Evolutionary conservation across 2,888 invertebrate genomes (phyloP).

Genomic region (Electrophaes corylata): DNA sequence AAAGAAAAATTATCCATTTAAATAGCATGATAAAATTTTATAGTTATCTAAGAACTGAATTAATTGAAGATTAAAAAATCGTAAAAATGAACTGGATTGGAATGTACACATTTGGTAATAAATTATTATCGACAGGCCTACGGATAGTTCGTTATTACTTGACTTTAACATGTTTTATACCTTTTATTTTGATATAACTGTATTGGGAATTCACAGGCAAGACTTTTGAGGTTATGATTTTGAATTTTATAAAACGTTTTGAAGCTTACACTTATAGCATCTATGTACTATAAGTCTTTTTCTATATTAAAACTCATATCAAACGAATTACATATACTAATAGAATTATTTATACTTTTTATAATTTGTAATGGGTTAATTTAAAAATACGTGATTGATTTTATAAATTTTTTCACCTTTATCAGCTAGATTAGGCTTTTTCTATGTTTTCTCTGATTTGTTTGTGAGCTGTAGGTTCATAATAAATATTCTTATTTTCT

Average conservation of each 20-base stretch:
- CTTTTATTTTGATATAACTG: slow-evolving; percentile 15
- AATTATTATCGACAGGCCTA: slow-evolving; percentile 37
- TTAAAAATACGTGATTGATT: too few species aligned
- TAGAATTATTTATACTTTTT: too few species aligned
- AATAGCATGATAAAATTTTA: slow-evolving; percentile 38
- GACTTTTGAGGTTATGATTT: neutral
- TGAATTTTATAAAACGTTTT: neutral
- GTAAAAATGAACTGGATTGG: slow-evolving; percentile 45
- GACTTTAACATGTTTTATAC: slow-evolving; percentile 22
- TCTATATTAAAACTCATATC: too few species aligned
- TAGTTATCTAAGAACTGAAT: slow-evolving; percentile 42
- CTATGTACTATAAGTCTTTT: too few species aligned
- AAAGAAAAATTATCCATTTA: slow-evolving; percentile 38
- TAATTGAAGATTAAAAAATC: slow-evolving; percentile 49
- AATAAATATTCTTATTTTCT: too few species aligned
- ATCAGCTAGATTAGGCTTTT: too few species aligned
- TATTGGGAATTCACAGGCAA: neutral
- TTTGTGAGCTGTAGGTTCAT: too few species aligned
- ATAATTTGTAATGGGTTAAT: too few species aligned
- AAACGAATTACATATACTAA: too few species aligned
- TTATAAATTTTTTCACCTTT: too few species aligned
- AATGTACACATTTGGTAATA: slow-evolving; percentile 40
- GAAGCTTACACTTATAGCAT: neutral
- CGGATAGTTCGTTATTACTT: slow-evolving; percentile 12
- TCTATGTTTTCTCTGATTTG: too few species aligned